Percentiles rank a stretch among this genome's conserved stretches.
Conservation (phyloP, 2,888 invertebrate species). For the Archips crataeganus region DNA sequence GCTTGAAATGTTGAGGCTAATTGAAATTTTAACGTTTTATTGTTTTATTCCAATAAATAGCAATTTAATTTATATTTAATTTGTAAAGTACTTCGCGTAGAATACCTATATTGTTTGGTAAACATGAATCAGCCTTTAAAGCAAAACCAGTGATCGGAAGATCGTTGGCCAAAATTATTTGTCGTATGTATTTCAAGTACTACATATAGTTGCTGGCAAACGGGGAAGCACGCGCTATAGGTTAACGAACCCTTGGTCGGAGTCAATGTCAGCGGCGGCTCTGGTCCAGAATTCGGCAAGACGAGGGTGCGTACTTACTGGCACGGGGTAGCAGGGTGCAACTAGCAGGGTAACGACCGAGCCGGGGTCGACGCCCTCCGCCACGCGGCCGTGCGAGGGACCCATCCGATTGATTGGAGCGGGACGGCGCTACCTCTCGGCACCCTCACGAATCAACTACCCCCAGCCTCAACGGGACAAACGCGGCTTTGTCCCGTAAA, state of each 20-base stretch:
- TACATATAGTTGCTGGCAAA: constrained; percentile 19
- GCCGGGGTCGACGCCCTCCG: constrained; percentile 80
- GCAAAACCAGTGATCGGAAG: background rate
- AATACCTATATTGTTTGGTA: background rate
- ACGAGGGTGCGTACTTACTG: constrained; percentile 73
- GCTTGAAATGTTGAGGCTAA: background rate
- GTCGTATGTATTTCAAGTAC: background rate
- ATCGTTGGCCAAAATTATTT: background rate
- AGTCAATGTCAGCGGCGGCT: constrained; percentile 81
- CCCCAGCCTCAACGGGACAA: constrained; percentile 65
- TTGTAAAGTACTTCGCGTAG: background rate
- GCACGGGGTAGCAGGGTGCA: constrained; percentile 83
- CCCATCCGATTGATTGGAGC: constrained; percentile 83
- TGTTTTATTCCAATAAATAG: background rate
- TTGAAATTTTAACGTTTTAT: background rate
- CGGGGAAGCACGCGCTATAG: constrained; percentile 60
- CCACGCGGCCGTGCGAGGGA: constrained; percentile 80
- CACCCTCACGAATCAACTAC: constrained; percentile 78
- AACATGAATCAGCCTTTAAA: background rate
- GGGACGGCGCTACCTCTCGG: constrained; percentile 69
- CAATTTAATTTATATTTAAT: background rate
- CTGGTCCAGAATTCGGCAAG: constrained; percentile 79
- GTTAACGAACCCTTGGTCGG: constrained; percentile 72
- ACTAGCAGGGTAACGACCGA: constrained; percentile 81
- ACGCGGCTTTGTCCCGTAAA: constrained; percentile 68